Evolutionary conservation across 2,888 invertebrate genomes (phyloP).

Genomic region (Aricia artaxerxes): DNA sequence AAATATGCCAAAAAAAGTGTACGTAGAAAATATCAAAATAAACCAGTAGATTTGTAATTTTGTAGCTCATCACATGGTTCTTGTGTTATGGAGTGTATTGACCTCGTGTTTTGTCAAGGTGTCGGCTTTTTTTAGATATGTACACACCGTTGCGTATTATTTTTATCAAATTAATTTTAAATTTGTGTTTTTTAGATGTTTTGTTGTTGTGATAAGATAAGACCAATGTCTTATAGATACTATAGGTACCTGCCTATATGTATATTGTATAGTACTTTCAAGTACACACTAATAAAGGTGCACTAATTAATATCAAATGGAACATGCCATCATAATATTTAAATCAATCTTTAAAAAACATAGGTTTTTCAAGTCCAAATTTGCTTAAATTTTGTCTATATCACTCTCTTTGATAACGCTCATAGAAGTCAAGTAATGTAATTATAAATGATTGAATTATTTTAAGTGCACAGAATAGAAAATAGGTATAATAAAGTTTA

Average conservation of each 20-base stretch:
- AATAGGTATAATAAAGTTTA: neutral
- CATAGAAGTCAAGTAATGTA: no score
- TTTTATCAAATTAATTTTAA: constrained; percentile 38
- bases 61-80: constrained; percentile 71
- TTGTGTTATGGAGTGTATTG: constrained; percentile 75
- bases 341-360: neutral
- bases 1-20: neutral
- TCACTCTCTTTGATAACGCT: no score
- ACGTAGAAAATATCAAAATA: neutral
- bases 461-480: no score
- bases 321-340: neutral
- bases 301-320: neutral
- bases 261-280: neutral
- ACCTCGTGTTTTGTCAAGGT: constrained; percentile 81
- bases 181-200: constrained; percentile 4
- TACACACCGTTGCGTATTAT: constrained; percentile 73
- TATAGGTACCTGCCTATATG: neutral
- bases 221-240: neutral
- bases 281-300: neutral
- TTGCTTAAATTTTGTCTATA: neutral
- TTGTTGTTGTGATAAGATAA: neutral
- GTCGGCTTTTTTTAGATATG: constrained; percentile 78
- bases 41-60: constrained; percentile 31
- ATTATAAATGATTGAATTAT: neutral
- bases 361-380: neutral